phyloP scores from a whole-genome alignment of 2,888 invertebrate genomes.

The Euzophera pinguis region DNA sequence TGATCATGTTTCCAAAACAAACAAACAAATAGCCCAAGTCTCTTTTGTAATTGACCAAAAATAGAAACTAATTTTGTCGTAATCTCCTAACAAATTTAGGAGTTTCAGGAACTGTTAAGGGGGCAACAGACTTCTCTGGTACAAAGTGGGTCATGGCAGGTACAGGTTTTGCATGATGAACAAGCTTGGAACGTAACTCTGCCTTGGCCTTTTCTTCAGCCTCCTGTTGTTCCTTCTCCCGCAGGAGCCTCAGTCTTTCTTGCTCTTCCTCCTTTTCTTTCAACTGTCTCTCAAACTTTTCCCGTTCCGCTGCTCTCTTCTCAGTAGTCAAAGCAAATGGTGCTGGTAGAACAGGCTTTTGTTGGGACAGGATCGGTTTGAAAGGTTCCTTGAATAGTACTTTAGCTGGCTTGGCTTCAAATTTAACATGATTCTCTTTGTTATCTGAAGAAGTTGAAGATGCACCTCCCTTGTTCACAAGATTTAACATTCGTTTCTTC shows the following conservation, averaged over 20 bases:
- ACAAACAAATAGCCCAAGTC: neutral
- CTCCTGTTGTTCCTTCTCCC: constrained; percentile 54
- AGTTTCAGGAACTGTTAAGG: constrained; percentile 82
- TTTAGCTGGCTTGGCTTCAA: constrained; percentile 82
- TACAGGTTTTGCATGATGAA: constrained; percentile 83
- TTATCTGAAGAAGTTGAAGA: constrained; percentile 62
- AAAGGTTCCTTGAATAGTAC: constrained; percentile 84
- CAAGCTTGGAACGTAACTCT: constrained; percentile 76
- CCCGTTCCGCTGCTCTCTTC: constrained; percentile 81
- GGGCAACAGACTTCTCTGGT: constrained; percentile 70
- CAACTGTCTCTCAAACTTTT: constrained; percentile 78
- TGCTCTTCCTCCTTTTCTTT: constrained; percentile 77
- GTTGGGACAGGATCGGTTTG: constrained; percentile 74
- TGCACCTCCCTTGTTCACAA: constrained; percentile 36
- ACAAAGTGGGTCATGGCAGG: constrained; percentile 70
- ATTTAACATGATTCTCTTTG: constrained; percentile 67
- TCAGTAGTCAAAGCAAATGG: constrained; percentile 83
- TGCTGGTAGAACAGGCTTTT: constrained; percentile 58
- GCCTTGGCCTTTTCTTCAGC: constrained; percentile 73
- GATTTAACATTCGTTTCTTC: constrained; percentile 61
- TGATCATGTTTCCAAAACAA: neutral
- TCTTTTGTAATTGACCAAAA: neutral
- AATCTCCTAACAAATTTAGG: constrained; percentile 75
- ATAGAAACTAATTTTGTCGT: constrained; percentile 36
- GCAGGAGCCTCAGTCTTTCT: constrained; percentile 54